Evolutionary conservation across 92 coral and sea anemone species (phyloP), one percentile per base, ranked within the genome.

Genomic region (Galaxea fascicularis): DNA sequence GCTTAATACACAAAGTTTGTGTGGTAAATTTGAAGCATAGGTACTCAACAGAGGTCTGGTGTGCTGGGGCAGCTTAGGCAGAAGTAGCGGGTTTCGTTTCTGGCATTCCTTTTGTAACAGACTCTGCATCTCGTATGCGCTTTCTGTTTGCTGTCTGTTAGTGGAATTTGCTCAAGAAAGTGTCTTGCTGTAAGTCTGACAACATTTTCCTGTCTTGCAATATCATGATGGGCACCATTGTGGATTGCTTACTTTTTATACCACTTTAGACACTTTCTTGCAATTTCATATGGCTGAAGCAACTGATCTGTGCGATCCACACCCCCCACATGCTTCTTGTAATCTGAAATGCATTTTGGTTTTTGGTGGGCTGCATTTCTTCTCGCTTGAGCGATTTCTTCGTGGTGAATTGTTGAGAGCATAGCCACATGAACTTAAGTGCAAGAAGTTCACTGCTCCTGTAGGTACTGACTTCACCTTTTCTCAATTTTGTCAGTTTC

Each of bases 291-390:
- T 20, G 75, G 75, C 56, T 86, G 85, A 72, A 78, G 20, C 60
- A 86, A 71, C 80, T 88, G 88, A 21, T 83, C 80, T 6, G 88
- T 88, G 18, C 71, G 54, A 64, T 88, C 90, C 9, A 86, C 75
- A 14, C 79, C 75, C 0, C 90, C 90, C 82, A 87, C 72, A 22
- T 79, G 71, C 69, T 84, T 89, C 18, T 84, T 89, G 81, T 84
- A 84, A 54, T 84, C 58, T 14, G 25, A 49, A 72, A 21, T 72
- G 62, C 77, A 39, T 69, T 69, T 70, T 30, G 75, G 75, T 70
- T 70, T 70, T 70, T 70, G 53, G 25, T 70, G 53, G 69, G 76
- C 82, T 30, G 46, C 65, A 53, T 82, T 82, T 67, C 73, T 67
- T 59, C 64, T 46, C 51, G 7, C 72, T 30, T 22, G 75, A 49